Conservation (phyloP, 2,888 invertebrate genomes). For the Brachycybe producta region DNA sequence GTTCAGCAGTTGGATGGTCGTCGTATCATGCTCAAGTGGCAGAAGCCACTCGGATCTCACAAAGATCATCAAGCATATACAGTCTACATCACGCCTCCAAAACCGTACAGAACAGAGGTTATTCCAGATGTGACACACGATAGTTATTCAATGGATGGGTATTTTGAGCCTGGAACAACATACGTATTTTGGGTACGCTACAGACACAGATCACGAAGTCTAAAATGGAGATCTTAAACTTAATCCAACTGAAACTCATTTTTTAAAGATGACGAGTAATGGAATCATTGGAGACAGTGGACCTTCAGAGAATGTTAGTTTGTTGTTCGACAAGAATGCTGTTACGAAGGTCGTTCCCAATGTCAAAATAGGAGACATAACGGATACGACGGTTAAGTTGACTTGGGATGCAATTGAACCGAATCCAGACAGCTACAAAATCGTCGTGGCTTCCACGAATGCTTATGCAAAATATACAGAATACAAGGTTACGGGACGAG, state of each 20-base stretch:
- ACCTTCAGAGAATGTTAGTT: conserved; percentile 43
- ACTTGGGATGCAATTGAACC: conserved; percentile 47
- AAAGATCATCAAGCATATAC: conserved; percentile 50
- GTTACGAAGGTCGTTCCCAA: conserved; percentile 48
- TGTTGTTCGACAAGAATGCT: conserved; percentile 51
- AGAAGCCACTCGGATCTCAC: conserved; percentile 47
- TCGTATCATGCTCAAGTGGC: conserved; percentile 55
- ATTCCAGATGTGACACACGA: conserved; percentile 36
- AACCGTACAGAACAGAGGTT: conserved; percentile 40
- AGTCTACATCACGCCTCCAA: conserved; percentile 50
- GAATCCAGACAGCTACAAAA: conserved; percentile 45
- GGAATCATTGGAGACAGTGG: conserved; percentile 49
- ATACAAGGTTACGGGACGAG: background rate
- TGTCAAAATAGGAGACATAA: conserved; percentile 39
- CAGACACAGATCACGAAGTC: background rate
- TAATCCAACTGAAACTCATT: background rate
- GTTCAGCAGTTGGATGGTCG: conserved; percentile 50
- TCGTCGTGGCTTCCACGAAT: conserved; percentile 29
- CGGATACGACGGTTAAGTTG: conserved; percentile 43
- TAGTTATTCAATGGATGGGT: conserved; percentile 41
- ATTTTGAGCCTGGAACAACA: conserved; percentile 43
- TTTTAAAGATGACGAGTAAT: conserved; percentile 47
- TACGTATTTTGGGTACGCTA: conserved; percentile 58
- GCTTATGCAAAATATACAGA: background rate
- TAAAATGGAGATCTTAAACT: background rate